Conservation (phyloP, 1,140 invertebrate species). For the Oscheius sp. region DNA sequence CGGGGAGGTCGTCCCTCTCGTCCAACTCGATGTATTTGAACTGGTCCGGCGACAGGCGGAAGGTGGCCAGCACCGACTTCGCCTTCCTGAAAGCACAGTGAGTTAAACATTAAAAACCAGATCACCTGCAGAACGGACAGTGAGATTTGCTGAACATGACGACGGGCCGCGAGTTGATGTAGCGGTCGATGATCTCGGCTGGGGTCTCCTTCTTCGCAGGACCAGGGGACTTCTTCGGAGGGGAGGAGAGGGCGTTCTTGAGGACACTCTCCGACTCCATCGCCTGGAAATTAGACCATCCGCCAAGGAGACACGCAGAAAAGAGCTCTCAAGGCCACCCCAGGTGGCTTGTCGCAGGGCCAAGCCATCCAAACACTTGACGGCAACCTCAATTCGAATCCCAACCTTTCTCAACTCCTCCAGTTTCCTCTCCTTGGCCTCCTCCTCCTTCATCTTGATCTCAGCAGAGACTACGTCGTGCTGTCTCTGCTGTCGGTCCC, state of each 20-base stretch:
- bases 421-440: neutral
- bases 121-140: constrained; percentile 11
- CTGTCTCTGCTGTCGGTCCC: constrained; percentile 11
- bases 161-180: neutral
- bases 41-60: neutral
- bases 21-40: constrained; percentile 20
- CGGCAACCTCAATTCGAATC: neutral
- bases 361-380: neutral
- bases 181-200: constrained; percentile 5
- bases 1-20: constrained; percentile 11
- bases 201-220: constrained; percentile 4
- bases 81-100: neutral
- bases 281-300: constrained; percentile 4
- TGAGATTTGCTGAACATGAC: constrained; percentile 9
- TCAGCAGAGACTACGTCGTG: constrained; percentile 7
- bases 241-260: constrained; percentile 4
- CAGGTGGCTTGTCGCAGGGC: neutral
- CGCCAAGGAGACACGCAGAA: neutral
- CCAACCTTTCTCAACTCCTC: constrained; percentile 6
- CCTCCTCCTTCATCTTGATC: neutral
- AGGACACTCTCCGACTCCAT: constrained; percentile 3
- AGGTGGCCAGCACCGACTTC: constrained; percentile 11
- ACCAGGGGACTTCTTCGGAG: constrained; percentile 5
- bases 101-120: neutral
- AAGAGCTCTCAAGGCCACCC: neutral